These are phyloP conservation scores for Pitangus sulphuratus DNA, from an alignment of 2,797 vertebrate genomes.

Conservation along the genomic window DNA sequence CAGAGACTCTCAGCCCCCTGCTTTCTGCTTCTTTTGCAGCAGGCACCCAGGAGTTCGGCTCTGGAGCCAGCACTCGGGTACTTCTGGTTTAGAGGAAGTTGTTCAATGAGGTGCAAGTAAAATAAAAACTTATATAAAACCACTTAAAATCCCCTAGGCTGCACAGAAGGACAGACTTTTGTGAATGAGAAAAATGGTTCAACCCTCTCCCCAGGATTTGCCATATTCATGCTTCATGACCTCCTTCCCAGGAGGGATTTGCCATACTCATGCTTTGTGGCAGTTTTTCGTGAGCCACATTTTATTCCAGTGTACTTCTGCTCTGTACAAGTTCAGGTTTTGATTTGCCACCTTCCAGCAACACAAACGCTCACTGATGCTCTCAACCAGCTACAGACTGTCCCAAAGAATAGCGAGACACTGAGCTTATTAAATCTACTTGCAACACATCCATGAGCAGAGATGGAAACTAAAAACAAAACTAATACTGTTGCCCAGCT, in stretches of 20 bases:
- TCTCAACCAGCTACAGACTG: neutral
- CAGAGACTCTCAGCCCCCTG: neutral
- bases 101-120: neutral
- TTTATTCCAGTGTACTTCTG: neutral
- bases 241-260: neutral
- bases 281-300: neutral
- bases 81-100: neutral
- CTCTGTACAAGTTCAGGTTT: neutral
- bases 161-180: neutral
- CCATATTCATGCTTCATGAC: neutral
- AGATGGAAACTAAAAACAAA: constrained; percentile 40
- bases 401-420: neutral
- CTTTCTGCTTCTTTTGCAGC: neutral
- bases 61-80: neutral
- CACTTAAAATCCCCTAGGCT: neutral
- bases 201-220: neutral
- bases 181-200: neutral
- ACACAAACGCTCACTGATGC: neutral
- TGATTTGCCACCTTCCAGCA: neutral
- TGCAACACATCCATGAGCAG: neutral
- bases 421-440: constrained; percentile 2
- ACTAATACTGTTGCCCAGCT: constrained; percentile 5
- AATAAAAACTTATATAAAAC: neutral
- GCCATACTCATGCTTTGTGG: neutral
- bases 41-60: neutral